Evolutionary conservation across 2,888 invertebrate genomes (phyloP), one percentile per base, ranked within the genome.

Genomic region (Torymus aiolomorphi): DNA sequence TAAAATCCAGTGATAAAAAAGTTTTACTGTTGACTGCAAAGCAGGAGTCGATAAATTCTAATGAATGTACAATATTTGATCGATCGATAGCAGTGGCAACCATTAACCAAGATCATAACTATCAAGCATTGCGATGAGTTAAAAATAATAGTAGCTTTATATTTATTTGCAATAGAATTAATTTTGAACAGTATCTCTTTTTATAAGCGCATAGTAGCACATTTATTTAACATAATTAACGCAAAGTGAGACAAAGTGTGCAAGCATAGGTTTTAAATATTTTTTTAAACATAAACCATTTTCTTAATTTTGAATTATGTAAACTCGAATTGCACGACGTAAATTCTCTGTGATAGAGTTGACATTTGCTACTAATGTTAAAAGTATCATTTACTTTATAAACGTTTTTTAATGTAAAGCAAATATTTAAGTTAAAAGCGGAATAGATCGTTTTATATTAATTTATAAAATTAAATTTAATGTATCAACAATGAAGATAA

Each of bases 351-450:
- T 81, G 81, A 81, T 81, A 81, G 67, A 49, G 56, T 81, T 59
- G 62, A 78, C 42, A 76, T 75, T 81, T 76, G 51, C 78, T 65
- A 63, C n/a, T 81, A 78, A 78, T 74, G 51, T 81, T 81, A 65
- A 67, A 59, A 65, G 16, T 65, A 24, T 73, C 1, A 54, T 76
- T 79, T 72, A 57, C 8, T 75, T 72, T 70, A 61, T 59, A 65
- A 62, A 14, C 31, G 13, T 31, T 72, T 76, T 73, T 73, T 81
- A 78, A 51, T 78, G 66, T 65, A 54, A 76, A 73, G 67, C 65
- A 73, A 81, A 63, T 71, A 80, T 78, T 76, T 76, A 76, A 81
- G 81, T 81, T 81, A 75, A 81, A 81, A 81, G 81, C 81, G 81
- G 81, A 81, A 70, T 42, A 63, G 20, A 76, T 69, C 56, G 42